Evolutionary conservation across 2,888 invertebrate species (phyloP).

Genomic region (Hartigia nigra): DNA sequence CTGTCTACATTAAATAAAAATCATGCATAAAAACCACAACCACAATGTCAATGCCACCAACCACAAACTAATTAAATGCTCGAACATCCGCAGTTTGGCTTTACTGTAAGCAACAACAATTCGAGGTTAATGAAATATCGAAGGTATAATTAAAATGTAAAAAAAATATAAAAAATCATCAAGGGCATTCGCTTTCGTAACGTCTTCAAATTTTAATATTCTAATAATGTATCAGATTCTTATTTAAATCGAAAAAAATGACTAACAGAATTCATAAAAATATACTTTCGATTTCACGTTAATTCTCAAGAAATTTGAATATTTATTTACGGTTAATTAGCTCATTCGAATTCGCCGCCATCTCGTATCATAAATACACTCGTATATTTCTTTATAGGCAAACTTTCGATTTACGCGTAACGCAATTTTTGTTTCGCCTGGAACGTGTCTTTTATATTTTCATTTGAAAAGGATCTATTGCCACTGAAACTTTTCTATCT

Average conservation of each 20-base stretch:
- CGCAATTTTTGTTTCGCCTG: not conserved
- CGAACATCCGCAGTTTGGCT: not conserved
- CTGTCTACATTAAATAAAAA: not conserved
- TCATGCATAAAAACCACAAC: not conserved
- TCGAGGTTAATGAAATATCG: not conserved
- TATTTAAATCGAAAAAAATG: not conserved
- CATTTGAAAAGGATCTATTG: not conserved
- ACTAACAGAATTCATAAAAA: not conserved
- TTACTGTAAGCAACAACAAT: not conserved
- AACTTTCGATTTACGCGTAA: not conserved
- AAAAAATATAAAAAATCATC: not conserved
- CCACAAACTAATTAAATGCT: not conserved
- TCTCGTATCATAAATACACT: not conserved
- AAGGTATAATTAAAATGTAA: not conserved
- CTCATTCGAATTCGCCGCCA: not conserved
- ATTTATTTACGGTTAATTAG: not conserved
- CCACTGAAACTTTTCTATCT: not conserved
- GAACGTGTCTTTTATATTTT: not conserved
- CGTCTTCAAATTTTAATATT: not conserved
- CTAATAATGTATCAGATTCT: not conserved
- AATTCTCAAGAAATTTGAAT: not conserved
- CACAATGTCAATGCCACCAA: not conserved
- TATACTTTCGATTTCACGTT: not conserved
- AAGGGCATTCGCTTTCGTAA: not conserved
- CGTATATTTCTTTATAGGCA: not conserved